Percentiles rank a stretch among this genome's conserved stretches.
Conservation (phyloP, 2,888 invertebrate genomes). For the Temnothorax unifasciatus region DNA sequence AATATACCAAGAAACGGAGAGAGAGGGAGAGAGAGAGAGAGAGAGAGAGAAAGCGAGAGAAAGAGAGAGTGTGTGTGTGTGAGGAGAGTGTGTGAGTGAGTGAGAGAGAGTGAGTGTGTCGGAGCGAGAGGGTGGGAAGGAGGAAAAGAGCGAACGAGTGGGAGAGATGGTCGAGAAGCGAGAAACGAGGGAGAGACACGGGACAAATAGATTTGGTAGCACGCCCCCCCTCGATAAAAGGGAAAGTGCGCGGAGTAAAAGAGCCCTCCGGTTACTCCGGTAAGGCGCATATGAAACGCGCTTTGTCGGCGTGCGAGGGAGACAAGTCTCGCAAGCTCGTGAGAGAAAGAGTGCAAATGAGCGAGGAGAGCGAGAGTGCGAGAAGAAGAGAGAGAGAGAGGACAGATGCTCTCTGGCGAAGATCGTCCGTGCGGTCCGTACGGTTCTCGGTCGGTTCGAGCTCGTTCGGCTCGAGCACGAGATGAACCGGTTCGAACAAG, state of each 20-base stretch:
- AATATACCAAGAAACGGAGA: constrained; percentile 15
- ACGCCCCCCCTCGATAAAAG: constrained; percentile 61
- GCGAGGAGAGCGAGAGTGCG: constrained; percentile 23
- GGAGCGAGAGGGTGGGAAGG: not conserved
- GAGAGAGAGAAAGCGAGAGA: not conserved
- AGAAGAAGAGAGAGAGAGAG: not conserved
- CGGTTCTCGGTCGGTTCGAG: not conserved
- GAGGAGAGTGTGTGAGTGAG: not conserved
- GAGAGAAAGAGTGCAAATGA: constrained; percentile 43
- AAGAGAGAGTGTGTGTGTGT: constrained; percentile 1
- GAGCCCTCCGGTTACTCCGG: constrained; percentile 42
- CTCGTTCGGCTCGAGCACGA: constrained; percentile 13
- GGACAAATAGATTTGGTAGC: constrained; percentile 39
- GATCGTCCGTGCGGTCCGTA: not conserved
- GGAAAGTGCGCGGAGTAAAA: constrained; percentile 62
- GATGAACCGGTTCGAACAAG: constrained; percentile 28
- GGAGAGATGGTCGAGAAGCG: not conserved
- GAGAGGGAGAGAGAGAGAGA: constrained; percentile 3
- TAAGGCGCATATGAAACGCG: not conserved
- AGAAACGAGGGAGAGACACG: constrained; percentile 11
- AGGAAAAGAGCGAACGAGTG: constrained; percentile 27
- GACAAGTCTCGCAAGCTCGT: not conserved
- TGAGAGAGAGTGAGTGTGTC: constrained; percentile 19
- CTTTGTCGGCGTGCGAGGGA: constrained; percentile 34
- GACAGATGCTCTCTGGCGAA: constrained; percentile 37